Evolutionary conservation across 2,113 vertebrate species (phyloP), one percentile per base, ranked within the genome.

Genomic region (Thamnaconus septentrionalis): DNA sequence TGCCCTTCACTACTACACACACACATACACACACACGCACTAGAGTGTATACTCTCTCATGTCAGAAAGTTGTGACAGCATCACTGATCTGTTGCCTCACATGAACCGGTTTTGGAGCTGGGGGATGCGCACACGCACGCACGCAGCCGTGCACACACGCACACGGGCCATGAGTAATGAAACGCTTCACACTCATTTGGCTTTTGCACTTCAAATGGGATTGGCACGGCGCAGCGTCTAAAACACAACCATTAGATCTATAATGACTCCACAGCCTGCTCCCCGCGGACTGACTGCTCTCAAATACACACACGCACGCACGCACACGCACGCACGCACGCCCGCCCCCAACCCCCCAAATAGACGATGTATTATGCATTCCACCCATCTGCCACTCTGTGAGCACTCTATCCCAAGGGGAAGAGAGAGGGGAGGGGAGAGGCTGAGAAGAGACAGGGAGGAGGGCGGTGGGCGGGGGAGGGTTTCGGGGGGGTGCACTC

Each of bases 361-460:
- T 70, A 79, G 69, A 85, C 84, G 71, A 90, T 92, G 87, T 89
- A 93, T 92, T 88, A 93, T 91, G 89, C 90, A 93, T 93, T 90
- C 90, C 87, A 87, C 89, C 90, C 91, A 92, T 92, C 92, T 92
- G 91, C 87, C 81, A 82, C 80, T 80, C 85, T 83, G 79, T 86
- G 82, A 89, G 81, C 86, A 64, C 81, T 87, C 63, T 79, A 83
- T 91, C 90, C 85, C 90, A 82, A 56, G 83, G 82, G 87, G 75
- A 56, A 73, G 76, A 69, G 80, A 31, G 83, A 68, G 75, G 81
- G 61, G 74, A 63, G 59, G 40, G 53, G 52, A 63, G 64, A 69
- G 65, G 81, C 76, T 76, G 79, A 76, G 59, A 76, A 71, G 73
- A 73, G 73, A 73, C 18, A 2, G 18, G 18, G 18, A 81, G 54